These are phyloP conservation scores for Hypomesus transpacificus DNA, from an alignment of 2,113 vertebrate genomes.

Conservation along the genomic window DNA sequence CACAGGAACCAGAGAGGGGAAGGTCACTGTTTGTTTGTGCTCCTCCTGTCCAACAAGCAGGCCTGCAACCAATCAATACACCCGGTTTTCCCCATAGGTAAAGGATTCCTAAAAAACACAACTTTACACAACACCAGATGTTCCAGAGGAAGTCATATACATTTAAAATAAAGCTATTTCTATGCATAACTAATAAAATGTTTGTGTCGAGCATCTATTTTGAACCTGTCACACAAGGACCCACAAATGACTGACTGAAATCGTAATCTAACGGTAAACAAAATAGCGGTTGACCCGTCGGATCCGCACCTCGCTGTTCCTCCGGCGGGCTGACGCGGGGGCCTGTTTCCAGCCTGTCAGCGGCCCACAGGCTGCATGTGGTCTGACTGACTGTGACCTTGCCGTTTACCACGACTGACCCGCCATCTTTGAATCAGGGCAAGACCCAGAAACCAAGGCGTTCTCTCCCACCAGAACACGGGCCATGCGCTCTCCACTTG, in stretches of 20 bases:
- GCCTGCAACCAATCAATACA: not conserved
- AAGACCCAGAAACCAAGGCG: conserved; percentile 51
- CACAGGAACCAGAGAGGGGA: conserved; percentile 8
- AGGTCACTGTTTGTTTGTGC: conserved; percentile 15
- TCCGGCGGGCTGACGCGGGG: conserved; percentile 26
- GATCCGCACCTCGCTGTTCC: not conserved
- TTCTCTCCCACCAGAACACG: conserved; percentile 42
- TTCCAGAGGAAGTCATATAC: not conserved
- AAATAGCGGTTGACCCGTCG: not conserved
- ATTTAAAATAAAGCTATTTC: not conserved
- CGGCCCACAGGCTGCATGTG: conserved; percentile 49
- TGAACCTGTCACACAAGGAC: not conserved
- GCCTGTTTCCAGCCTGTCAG: conserved; percentile 52
- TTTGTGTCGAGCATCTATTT: too few species aligned
- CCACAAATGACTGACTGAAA: not conserved
- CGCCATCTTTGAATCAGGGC: conserved; percentile 54
- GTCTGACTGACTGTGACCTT: conserved; percentile 63
- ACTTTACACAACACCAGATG: conserved; percentile 5
- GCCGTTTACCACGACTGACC: conserved; percentile 66
- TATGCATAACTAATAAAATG: too few species aligned
- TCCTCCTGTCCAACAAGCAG: conserved; percentile 7
- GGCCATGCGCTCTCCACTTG: conserved; percentile 28
- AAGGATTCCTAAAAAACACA: not conserved
- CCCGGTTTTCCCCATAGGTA: not conserved
- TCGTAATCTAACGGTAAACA: not conserved